phyloP scores from a whole-genome alignment of 92 coral and sea anemone species.

The Epizoanthus illoricatus region DNA sequence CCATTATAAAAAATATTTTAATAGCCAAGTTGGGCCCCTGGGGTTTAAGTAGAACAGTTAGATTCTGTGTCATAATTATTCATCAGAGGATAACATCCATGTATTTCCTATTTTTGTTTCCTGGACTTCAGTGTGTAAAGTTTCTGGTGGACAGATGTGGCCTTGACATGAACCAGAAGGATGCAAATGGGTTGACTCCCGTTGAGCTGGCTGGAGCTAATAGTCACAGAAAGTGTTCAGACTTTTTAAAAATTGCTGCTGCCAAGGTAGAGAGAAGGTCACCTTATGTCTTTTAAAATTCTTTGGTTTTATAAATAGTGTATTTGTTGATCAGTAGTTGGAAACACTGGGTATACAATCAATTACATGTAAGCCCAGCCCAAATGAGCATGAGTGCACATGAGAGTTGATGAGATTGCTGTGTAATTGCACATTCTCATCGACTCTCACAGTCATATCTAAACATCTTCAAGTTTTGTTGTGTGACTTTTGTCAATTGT shows the following conservation, averaged over 20 bases:
- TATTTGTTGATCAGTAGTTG: background rate
- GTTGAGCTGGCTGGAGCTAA: conserved; percentile 64
- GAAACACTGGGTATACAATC: background rate
- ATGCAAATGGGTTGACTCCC: conserved; percentile 53
- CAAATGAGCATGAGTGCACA: too few relatives aligned
- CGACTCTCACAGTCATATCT: too few relatives aligned
- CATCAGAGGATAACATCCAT: too few relatives aligned
- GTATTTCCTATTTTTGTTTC: background rate
- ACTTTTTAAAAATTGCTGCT: conserved; percentile 67
- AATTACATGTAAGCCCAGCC: too few relatives aligned
- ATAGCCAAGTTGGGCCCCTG: too few relatives aligned
- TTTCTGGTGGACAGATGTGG: conserved; percentile 60
- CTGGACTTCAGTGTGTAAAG: conserved; percentile 55
- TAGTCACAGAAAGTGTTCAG: conserved; percentile 62
- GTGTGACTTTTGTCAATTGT: too few relatives aligned
- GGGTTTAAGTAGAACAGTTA: too few relatives aligned
- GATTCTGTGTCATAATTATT: too few relatives aligned
- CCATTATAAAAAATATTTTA: too few relatives aligned
- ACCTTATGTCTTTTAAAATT: background rate
- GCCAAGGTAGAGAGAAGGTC: conserved; percentile 61
- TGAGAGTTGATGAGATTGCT: too few relatives aligned
- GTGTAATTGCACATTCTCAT: too few relatives aligned
- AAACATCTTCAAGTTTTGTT: too few relatives aligned
- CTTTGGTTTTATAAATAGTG: background rate
- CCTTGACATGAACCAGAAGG: conserved; percentile 58